Percentiles rank a stretch among this genome's conserved stretches.
phyloP scores from a whole-genome alignment of 2,888 invertebrate species.

The Meiosimyza decipiens region DNA sequence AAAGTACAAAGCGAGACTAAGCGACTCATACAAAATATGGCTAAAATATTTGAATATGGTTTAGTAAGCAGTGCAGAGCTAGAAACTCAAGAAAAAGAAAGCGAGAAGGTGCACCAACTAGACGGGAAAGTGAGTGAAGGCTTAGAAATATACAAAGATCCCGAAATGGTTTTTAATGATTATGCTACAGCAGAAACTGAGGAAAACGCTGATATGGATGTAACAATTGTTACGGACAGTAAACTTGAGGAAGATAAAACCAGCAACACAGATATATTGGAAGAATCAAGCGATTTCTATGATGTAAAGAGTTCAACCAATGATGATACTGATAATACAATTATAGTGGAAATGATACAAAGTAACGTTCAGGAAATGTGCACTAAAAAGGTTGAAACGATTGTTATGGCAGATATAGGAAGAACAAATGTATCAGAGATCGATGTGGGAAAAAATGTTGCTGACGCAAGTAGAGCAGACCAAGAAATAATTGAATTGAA shows the following conservation, averaged over 20 bases:
- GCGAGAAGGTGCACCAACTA: neutral
- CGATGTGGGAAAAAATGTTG: neutral
- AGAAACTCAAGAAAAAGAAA: neutral
- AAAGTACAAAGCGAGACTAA: constrained; percentile 20
- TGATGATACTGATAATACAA: too few relatives aligned
- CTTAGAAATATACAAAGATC: neutral
- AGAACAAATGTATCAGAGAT: neutral
- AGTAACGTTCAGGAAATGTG: neutral
- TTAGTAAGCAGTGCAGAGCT: neutral
- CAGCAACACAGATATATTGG: neutral
- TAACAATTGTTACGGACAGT: neutral
- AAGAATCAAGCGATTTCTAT: neutral
- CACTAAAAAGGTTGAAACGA: neutral
- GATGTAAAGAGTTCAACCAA: too few relatives aligned
- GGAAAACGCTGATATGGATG: neutral
- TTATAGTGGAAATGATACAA: too few relatives aligned
- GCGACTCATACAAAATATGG: constrained; percentile 14
- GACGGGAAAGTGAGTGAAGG: neutral
- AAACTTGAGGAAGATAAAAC: neutral
- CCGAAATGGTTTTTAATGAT: neutral
- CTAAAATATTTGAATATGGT: constrained; percentile 39
- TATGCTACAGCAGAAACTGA: neutral
- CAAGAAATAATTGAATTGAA: too few relatives aligned
- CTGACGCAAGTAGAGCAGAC: neutral
- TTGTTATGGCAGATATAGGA: neutral